These are phyloP conservation scores for Drosophila carrolli DNA, from an alignment of 1,140 invertebrate species.

Conservation along the genomic window DNA sequence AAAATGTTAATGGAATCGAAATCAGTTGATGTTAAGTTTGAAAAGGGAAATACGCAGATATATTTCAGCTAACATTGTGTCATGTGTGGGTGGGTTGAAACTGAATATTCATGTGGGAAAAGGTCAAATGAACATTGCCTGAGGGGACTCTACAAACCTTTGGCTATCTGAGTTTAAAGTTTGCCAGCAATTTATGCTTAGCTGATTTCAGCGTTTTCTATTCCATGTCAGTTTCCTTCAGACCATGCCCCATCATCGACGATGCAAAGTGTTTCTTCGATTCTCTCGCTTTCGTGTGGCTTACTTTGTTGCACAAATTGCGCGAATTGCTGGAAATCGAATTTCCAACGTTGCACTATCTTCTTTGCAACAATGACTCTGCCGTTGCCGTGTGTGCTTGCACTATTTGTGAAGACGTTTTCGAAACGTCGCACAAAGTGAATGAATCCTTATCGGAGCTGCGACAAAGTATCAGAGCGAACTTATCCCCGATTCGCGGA, in stretches of 20 bases:
- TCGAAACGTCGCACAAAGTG: neutral
- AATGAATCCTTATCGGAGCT: neutral
- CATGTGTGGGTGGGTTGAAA: neutral
- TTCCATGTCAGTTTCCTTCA: neutral
- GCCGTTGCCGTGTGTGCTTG: neutral
- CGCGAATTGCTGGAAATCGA: slow-evolving; percentile 32
- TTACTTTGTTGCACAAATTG: slow-evolving; percentile 76
- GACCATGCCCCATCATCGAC: neutral
- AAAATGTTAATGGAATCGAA: slow-evolving; percentile 43
- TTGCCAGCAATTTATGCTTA: neutral
- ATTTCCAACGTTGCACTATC: slow-evolving; percentile 42
- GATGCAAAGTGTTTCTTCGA: slow-evolving; percentile 15
- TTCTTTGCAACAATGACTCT: slow-evolving; percentile 28
- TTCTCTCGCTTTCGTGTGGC: slow-evolving; percentile 27
- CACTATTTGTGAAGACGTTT: slow-evolving; percentile 12
- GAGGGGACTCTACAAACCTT: neutral
- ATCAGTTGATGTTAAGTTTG: slow-evolving; percentile 24
- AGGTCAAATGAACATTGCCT: slow-evolving; percentile 2
- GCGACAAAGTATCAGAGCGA: slow-evolving; percentile 18
- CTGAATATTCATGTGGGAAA: slow-evolving; percentile 20
- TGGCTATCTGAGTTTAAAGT: neutral
- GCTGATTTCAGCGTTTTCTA: too few relatives aligned
- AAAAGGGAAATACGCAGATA: neutral
- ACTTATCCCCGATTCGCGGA: neutral
- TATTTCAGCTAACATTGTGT: neutral